Percentiles rank a stretch among this genome's conserved stretches.
phyloP scores from a whole-genome alignment of 2,113 vertebrate genomes.

The Strix aluco region DNA sequence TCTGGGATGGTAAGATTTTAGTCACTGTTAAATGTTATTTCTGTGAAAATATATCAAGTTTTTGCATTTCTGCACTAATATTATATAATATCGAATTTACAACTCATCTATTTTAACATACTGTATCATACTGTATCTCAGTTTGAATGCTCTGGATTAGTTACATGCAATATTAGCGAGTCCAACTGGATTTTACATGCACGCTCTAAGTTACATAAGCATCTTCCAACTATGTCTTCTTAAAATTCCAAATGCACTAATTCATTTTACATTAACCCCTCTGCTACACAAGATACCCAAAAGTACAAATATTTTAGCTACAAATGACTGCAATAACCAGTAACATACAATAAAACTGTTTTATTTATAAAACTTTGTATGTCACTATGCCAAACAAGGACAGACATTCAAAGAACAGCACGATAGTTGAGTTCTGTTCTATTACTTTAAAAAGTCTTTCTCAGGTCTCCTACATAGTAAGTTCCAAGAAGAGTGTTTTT shows the following conservation, averaged over 20 bases:
- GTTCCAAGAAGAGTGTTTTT: not conserved
- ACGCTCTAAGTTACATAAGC: not conserved
- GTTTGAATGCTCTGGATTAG: not conserved
- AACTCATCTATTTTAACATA: not conserved
- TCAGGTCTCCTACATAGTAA: not conserved
- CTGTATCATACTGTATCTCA: not conserved
- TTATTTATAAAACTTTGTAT: not conserved
- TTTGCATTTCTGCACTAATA: not conserved
- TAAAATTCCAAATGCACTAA: not conserved
- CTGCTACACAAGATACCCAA: not conserved
- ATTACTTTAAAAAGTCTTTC: not conserved
- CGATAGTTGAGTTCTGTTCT: not conserved
- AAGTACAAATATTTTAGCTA: not conserved
- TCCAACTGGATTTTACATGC: not conserved
- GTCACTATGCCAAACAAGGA: not conserved
- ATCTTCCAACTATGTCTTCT: not conserved
- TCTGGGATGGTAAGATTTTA: not conserved
- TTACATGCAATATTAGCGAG: not conserved
- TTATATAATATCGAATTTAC: fast-evolving
- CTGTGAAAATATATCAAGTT: not conserved
- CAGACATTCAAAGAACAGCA: not conserved
- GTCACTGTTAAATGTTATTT: not conserved
- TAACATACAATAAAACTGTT: not conserved
- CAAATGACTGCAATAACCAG: not conserved
- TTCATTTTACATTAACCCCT: not conserved